A percentile compares a stretch with the other conserved stretches of the same genome.
Conservation (phyloP, 37 sponge, comb jelly and placozoan species). For the Cladorhizidae sp. region DNA sequence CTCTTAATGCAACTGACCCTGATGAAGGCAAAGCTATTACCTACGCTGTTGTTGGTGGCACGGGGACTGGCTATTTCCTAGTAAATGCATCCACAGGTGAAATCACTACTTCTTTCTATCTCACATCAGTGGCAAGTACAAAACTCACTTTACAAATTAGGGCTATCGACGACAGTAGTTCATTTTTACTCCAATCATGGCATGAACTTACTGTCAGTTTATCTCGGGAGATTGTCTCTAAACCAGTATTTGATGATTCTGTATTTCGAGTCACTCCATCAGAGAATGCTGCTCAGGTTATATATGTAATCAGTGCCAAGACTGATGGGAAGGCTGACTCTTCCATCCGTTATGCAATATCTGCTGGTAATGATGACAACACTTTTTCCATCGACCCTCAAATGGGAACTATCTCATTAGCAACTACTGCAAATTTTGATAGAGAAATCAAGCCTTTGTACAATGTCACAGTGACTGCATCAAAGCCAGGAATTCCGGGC, state of each 20-base stretch:
- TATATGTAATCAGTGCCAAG: constrained; percentile 46
- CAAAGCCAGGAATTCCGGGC: background rate
- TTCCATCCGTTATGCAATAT: constrained; percentile 42
- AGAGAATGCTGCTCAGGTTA: constrained; percentile 24
- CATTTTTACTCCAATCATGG: constrained; percentile 10
- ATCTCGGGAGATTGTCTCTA: background rate
- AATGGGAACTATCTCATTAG: constrained; percentile 38
- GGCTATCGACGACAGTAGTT: constrained; percentile 14
- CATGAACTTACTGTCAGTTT: constrained; percentile 32
- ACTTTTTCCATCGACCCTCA: constrained; percentile 49
- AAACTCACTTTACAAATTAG: constrained; percentile 19
- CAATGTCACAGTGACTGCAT: constrained; percentile 42
- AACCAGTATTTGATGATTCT: constrained; percentile 41
- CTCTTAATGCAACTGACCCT: constrained; percentile 35
- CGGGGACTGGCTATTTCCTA: constrained; percentile 61
- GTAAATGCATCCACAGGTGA: constrained; percentile 30
- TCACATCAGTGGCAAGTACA: constrained; percentile 2
- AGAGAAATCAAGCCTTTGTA: constrained; percentile 15
- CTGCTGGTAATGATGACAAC: constrained; percentile 2
- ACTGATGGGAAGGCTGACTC: constrained; percentile 17
- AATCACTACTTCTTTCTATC: constrained; percentile 9
- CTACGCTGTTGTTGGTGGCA: constrained; percentile 59
- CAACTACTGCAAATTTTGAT: constrained; percentile 9
- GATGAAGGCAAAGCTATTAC: constrained; percentile 24
- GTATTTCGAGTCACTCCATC: constrained; percentile 14